Conservation (phyloP, 2,797 vertebrate genomes). For the Cirrhinus mrigala region DNA sequence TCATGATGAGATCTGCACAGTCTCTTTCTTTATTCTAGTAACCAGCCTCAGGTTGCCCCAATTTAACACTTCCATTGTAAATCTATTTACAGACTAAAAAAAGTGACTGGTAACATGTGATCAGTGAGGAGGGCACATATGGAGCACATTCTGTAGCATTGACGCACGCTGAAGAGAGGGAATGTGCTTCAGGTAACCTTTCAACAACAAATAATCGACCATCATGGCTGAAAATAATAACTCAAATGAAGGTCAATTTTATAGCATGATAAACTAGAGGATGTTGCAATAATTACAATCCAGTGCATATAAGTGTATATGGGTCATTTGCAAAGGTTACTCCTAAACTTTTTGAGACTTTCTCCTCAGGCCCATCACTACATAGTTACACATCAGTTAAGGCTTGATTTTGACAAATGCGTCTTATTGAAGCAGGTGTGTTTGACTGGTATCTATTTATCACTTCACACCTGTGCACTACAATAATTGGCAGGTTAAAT, state of each 20-base stretch:
- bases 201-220: neutral
- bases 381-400: neutral
- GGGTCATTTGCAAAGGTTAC: neutral
- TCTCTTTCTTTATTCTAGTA: neutral
- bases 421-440: neutral
- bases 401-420: neutral
- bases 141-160: neutral
- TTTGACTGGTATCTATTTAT: neutral
- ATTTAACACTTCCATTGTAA: neutral
- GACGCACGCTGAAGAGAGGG: neutral
- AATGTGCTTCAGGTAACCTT: constrained; percentile 18
- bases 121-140: neutral
- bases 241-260: neutral
- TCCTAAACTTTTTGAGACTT: neutral
- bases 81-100: neutral
- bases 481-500: neutral
- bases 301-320: neutral
- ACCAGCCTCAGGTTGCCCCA: neutral
- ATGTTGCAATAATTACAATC: neutral
- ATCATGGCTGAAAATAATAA: neutral
- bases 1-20: constrained; percentile 29
- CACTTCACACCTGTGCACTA: neutral
- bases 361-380: neutral
- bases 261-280: neutral
- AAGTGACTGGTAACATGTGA: neutral